Conservation (phyloP, 1,140 invertebrate genomes). For the Formica exsecta region DNA sequence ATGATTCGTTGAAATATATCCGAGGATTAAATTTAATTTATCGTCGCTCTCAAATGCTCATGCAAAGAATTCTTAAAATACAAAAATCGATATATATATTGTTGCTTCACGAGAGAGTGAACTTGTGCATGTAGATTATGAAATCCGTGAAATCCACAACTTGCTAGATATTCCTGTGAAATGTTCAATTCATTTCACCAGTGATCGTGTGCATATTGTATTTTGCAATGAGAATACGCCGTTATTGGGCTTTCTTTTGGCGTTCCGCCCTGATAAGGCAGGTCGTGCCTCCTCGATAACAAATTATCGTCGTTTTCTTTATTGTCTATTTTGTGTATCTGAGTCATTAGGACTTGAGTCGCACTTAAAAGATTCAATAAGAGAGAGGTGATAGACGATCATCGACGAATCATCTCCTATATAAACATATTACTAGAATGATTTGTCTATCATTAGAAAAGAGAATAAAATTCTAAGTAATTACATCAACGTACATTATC, state of each 20-base stretch:
- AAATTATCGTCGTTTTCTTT: conserved; percentile 73
- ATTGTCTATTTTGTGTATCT: conserved; percentile 72
- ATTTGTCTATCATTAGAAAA: background rate
- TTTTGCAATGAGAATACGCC: conserved; percentile 37
- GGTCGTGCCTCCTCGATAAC: conserved; percentile 78
- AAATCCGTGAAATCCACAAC: background rate
- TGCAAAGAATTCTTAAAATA: background rate
- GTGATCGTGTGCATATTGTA: background rate
- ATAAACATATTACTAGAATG: conserved; percentile 8
- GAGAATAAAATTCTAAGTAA: background rate
- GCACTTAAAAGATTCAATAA: conserved; percentile 15
- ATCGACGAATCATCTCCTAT: background rate
- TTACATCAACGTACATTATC: background rate
- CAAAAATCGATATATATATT: background rate
- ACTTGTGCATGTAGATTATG: background rate
- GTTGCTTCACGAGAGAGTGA: background rate
- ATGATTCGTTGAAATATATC: background rate
- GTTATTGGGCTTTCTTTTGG: conserved; percentile 44
- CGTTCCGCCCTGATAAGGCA: conserved; percentile 53
- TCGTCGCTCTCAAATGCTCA: background rate
- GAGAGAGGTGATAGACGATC: conserved; percentile 1
- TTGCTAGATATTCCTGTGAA: background rate
- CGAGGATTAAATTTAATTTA: background rate
- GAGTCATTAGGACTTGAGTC: conserved; percentile 54
- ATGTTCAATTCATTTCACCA: background rate